Conservation (phyloP, 2,113 vertebrate genomes). For the Ibidorhyncha struthersii region DNA sequence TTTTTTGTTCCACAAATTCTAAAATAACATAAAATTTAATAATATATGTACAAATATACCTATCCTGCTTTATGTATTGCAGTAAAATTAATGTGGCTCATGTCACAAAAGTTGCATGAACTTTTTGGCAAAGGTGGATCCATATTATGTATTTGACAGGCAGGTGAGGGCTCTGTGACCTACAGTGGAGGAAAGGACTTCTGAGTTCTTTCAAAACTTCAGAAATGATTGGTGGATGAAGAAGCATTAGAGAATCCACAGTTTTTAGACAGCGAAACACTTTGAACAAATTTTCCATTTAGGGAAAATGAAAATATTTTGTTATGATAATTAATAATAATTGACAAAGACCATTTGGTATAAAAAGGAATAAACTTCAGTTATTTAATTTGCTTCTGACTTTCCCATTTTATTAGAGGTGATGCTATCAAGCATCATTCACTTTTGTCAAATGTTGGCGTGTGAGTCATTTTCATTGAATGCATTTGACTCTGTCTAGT, state of each 20-base stretch:
- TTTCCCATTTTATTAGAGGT: not conserved
- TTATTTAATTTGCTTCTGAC: not conserved
- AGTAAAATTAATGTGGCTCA: conserved; percentile 40
- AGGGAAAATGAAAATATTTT: not conserved
- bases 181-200: not conserved
- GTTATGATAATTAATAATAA: not conserved
- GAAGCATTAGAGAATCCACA: not conserved
- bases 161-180: not conserved
- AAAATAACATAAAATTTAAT: conserved; percentile 19
- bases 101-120: not conserved
- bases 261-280: not conserved
- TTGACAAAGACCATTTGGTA: not conserved
- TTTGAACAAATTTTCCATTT: not conserved
- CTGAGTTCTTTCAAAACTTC: not conserved
- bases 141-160: not conserved
- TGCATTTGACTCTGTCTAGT: not conserved
- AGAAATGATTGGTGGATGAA: not conserved
- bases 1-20: not conserved
- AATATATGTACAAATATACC: not conserved
- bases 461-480: not conserved
- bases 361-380: not conserved
- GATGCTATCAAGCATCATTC: not conserved
- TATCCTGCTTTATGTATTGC: not conserved
- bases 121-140: not conserved
- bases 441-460: not conserved